phyloP scores from a whole-genome alignment of 2,113 vertebrate species.

The Lucifuga dentata region DNA sequence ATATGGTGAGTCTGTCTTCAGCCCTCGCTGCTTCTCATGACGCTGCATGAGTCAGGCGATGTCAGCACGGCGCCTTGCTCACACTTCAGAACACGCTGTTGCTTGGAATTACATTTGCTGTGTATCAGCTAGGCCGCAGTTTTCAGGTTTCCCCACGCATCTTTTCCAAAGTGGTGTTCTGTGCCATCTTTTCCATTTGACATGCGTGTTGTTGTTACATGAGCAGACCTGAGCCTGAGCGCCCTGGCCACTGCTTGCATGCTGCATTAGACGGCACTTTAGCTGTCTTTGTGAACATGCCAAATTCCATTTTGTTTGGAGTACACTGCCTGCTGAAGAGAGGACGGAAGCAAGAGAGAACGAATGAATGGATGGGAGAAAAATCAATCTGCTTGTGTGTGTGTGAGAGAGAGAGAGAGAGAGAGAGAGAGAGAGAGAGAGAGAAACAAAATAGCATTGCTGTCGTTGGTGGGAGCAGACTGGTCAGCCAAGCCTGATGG shows the following conservation, averaged over 20 bases:
- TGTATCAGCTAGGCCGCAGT: too few species aligned
- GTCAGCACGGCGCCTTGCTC: too few species aligned
- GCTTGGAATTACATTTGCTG: too few species aligned
- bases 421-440: slow-evolving; percentile 30
- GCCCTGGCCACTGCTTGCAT: slow-evolving; percentile 20
- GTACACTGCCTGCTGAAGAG: slow-evolving; percentile 52
- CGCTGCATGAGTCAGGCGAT: too few species aligned
- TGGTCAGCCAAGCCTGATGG: slow-evolving; percentile 43
- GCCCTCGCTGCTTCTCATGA: too few species aligned
- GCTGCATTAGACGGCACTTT: slow-evolving; percentile 25
- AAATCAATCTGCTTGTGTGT: slow-evolving; percentile 3
- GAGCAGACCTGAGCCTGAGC: slow-evolving; percentile 8
- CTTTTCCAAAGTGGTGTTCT: background rate
- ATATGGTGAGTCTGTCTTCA: too few species aligned
- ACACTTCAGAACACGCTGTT: too few species aligned
- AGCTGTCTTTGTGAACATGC: slow-evolving; percentile 44
- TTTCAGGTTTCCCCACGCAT: background rate
- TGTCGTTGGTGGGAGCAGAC: slow-evolving; percentile 50
- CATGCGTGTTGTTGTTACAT: background rate
- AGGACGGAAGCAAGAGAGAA: slow-evolving; percentile 36
- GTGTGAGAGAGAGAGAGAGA: slow-evolving; percentile 11
- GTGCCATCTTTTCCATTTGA: background rate
- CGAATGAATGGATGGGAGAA: slow-evolving; percentile 46
- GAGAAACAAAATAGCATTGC: slow-evolving; percentile 52
- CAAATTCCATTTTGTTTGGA: slow-evolving; percentile 63